These are phyloP conservation scores for Platalea minor DNA, from an alignment of 2,797 vertebrate species.

Conservation along the genomic window DNA sequence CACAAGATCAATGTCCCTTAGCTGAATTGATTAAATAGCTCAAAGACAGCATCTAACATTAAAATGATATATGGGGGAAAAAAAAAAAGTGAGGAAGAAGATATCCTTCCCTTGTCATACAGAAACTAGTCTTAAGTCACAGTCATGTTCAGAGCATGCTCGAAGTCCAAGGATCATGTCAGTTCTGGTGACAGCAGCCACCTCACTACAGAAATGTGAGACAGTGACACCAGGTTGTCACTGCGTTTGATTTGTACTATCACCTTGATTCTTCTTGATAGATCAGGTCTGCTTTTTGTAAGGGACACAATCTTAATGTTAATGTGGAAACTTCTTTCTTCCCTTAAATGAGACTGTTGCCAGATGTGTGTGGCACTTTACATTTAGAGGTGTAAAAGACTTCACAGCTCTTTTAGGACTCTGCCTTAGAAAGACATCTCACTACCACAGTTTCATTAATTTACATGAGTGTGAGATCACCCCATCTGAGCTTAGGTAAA, in stretches of 20 bases:
- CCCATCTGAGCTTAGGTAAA: background rate
- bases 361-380: background rate
- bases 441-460: background rate
- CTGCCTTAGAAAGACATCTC: background rate
- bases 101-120: background rate
- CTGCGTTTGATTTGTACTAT: background rate
- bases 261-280: background rate
- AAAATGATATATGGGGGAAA: background rate
- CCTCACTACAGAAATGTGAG: background rate
- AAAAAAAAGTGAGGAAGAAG: fast-evolving
- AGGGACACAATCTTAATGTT: background rate
- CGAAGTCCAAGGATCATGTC: background rate
- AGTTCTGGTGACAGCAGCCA: background rate
- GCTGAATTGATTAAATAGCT: background rate
- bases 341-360: background rate
- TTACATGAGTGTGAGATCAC: background rate
- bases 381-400: background rate
- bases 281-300: background rate
- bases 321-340: background rate
- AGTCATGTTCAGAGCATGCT: background rate
- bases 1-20: background rate
- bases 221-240: background rate
- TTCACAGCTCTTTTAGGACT: background rate
- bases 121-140: background rate
- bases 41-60: background rate